A percentile compares a stretch with the other conserved stretches of the same genome.
Evolutionary conservation across 2,888 invertebrate species (phyloP).

Genomic region (Strigamia maritima): DNA sequence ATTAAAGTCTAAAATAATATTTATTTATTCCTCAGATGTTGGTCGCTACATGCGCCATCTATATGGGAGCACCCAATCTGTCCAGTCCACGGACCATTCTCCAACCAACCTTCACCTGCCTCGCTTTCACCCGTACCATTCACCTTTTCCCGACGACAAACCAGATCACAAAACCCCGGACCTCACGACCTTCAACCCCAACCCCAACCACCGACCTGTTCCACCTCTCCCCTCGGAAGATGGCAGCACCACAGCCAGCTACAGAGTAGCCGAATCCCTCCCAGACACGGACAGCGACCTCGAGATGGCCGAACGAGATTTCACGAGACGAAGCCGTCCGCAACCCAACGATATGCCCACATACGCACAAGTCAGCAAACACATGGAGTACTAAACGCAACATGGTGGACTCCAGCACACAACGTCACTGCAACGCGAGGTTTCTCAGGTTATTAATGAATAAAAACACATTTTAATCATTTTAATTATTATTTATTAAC

Average conservation of each 20-base stretch:
- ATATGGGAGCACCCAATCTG: slow-evolving; percentile 21
- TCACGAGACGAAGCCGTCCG: neutral
- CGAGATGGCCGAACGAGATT: neutral
- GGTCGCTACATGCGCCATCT: slow-evolving; percentile 38
- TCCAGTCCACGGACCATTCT: slow-evolving; percentile 35
- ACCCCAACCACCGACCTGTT: neutral
- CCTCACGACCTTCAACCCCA: neutral
- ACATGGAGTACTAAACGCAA: slow-evolving; percentile 22
- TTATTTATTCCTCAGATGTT: slow-evolving; percentile 20
- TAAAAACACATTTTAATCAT: too few species aligned
- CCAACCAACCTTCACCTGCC: slow-evolving; percentile 9
- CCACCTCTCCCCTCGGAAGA: slow-evolving; percentile 14
- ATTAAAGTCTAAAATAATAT: neutral
- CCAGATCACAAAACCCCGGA: neutral
- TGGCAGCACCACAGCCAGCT: slow-evolving; percentile 34
- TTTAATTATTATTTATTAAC: too few species aligned
- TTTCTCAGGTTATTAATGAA: slow-evolving; percentile 28
- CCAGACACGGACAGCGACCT: neutral
- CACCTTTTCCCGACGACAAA: slow-evolving; percentile 2
- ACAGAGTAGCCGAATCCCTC: neutral
- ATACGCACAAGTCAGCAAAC: slow-evolving; percentile 33
- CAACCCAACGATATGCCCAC: neutral
- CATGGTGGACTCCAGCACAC: neutral
- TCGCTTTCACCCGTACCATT: neutral
- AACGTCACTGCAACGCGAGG: neutral